Base-by-base conservation (phyloP, 2,113 vertebrate species). In the Datnioides undecimradiatus region DNA sequence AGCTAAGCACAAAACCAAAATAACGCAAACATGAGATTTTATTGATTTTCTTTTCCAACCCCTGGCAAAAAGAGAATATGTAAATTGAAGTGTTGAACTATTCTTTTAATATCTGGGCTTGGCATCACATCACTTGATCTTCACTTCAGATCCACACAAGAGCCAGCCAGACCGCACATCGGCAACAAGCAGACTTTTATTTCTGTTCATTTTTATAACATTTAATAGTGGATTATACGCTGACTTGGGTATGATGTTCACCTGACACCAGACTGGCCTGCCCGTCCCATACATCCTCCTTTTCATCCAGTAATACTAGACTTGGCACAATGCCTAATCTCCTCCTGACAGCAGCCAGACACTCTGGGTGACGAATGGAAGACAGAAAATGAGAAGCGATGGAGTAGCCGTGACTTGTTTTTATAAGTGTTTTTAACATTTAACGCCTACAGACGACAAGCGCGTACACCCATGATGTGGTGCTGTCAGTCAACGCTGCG, bases 361-460 rank as follows among this genome's bases (percentile, higher is more conserved):
- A 31, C 16, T 55, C 33, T 31, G 40, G n/a, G 41, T 78, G 79
- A 85, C 81, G 71, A 83, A 79, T 57, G 45, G 38, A 82, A 34
- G 14, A 29, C 29, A 41, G 64, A 48, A 76, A 87, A 90, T 84
- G 68, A 87, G 76, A 80, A 82, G 33, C 57, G 71, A 86, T 86
- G 46, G 36, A 83, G 66, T 55, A 54, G 46, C 55, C 4, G 25
- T 38, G 51, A 72, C 46, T 63, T n/a, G n/a, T 81, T 64, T 74
- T 78, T 52, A 36, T 6, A 38, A 58, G 38, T 63, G 69, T 79
- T 76, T 71, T 65, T 58, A 75, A 80, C 76, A 74, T 65, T 76
- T 70, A 87, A 73, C 60, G 52, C 49, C 51, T 66, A 51, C 25
- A 54, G 58, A 62, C n/a, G 48, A 59, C 49, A 57, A 29, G 60